Base-by-base conservation (phyloP, 2,797 vertebrate genomes). In the Phalloptychus januarius region DNA sequence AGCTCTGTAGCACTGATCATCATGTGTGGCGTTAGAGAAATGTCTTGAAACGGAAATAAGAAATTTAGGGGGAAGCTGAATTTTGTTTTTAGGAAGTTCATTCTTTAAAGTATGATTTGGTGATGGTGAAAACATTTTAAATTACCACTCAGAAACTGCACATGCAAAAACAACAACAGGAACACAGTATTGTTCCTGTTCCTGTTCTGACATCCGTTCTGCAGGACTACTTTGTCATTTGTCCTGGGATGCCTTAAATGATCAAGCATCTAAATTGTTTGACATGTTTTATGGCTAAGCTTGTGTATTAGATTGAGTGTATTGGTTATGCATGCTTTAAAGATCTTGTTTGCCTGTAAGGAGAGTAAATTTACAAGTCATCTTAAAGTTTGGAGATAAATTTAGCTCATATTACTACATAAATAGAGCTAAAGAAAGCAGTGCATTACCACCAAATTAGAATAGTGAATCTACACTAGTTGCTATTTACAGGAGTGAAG, bases 331-430 rank as follows among this genome's bases (percentile, higher is more conserved):
- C 56, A 58, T 38, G 67, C 44, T 81, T 11, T 42, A 76, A 31
- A 63, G 31, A 50, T 74, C 65, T 73, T 45, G 12, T 72, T 45
- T 82, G 15, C 70, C 71, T 82, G 79, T 33, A 71, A 36, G 2
- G 0, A 70, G 50, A 74, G 11, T 38, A 65, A 20, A 11, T 54
- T 13, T 50, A 44, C 72, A 78, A 72, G 42, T 42, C 13, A 10
- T 42, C 20, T 65, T 40, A 25, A 12, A 38, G 63, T 38, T 65
- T 2, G 23, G 20, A 65, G 33, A 36, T 31, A 31, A 40, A 33
- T 72, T 71, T 45, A 69, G 48, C 50, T 36, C 4, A 80, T 44
- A 15, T 13, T 78, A n/a, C n/a, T n/a, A n/a, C n/a, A n/a, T n/a
- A 31, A 58, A 7, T 31, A 58, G 28, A 58, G 61, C 36, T 36